These are phyloP conservation scores for Amia ocellicauda DNA, from an alignment of 2,113 vertebrate genomes.

Conservation along the genomic window DNA sequence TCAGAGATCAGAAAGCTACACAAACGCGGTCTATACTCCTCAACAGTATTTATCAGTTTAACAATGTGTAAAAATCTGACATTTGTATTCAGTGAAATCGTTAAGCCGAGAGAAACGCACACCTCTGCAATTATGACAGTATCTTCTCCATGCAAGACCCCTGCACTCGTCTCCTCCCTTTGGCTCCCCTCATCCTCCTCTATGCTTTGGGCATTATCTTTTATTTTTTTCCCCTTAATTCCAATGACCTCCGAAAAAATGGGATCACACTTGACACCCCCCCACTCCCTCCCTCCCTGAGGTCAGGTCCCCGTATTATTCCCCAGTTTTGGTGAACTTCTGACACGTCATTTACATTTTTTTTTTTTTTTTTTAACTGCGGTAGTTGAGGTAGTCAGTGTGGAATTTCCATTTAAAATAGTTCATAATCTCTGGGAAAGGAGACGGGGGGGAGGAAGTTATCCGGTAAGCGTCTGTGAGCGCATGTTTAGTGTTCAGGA, in stretches of 20 bases:
- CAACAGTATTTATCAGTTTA: no score
- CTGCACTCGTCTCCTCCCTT: slow-evolving; percentile 49
- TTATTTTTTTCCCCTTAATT: slow-evolving; percentile 38
- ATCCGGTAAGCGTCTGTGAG: slow-evolving; percentile 50
- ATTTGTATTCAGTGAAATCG: no score
- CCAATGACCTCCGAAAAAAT: slow-evolving; percentile 68
- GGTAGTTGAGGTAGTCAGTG: slow-evolving; percentile 43
- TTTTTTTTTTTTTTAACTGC: slow-evolving; percentile 42
- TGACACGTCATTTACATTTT: slow-evolving; percentile 70
- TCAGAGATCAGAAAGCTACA: no score
- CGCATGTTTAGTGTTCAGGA: slow-evolving; percentile 61
- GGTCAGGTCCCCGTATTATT: slow-evolving; percentile 71
- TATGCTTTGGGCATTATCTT: slow-evolving; percentile 66
- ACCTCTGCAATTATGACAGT: no score
- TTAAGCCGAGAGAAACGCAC: no score
- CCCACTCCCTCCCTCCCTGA: slow-evolving; percentile 48
- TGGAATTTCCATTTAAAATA: slow-evolving; percentile 78
- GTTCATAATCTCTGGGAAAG: slow-evolving; percentile 55
- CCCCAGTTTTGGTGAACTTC: slow-evolving; percentile 58
- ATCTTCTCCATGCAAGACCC: slow-evolving; percentile 19
- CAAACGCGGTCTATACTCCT: no score
- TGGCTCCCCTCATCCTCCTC: slow-evolving; percentile 56
- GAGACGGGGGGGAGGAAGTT: slow-evolving; percentile 50
- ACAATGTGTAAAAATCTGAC: no score
- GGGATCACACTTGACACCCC: slow-evolving; percentile 59